Percentiles rank a stretch among this genome's conserved stretches.
Conservation (phyloP, 2,888 invertebrate species). For the Heteromyza rotundicornis region DNA sequence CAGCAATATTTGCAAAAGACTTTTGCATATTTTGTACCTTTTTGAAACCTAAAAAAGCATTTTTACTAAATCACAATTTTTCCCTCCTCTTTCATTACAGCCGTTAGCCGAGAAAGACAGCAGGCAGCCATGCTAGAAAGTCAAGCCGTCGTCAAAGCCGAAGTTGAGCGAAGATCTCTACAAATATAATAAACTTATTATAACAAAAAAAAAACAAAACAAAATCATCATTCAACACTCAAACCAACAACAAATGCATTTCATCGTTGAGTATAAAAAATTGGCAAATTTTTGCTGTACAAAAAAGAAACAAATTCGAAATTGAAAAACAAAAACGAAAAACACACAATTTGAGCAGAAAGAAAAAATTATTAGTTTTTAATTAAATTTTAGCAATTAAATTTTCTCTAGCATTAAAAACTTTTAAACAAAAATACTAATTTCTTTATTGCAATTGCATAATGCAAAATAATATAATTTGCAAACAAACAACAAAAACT, state of each 20-base stretch:
- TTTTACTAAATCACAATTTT: slow-evolving; percentile 32
- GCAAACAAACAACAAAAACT: slow-evolving; percentile 37
- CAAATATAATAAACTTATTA: slow-evolving; percentile 38
- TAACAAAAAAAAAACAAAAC: slow-evolving; percentile 16
- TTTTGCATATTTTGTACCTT: too few relatives aligned
- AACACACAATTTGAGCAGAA: neutral
- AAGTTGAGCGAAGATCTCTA: slow-evolving; percentile 44
- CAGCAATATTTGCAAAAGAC: too few relatives aligned
- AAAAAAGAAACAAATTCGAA: slow-evolving; percentile 24
- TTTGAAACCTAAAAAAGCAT: neutral
- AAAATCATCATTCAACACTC: slow-evolving; percentile 30
- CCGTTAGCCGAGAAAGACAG: slow-evolving; percentile 43
- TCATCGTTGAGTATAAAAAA: slow-evolving; percentile 15
- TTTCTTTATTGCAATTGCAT: slow-evolving; percentile 13
- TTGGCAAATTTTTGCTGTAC: too few relatives aligned
- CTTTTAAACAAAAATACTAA: too few relatives aligned
- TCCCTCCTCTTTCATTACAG: slow-evolving; percentile 42
- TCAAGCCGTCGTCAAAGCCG: neutral
- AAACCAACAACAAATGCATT: slow-evolving; percentile 38
- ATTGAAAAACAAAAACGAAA: neutral
- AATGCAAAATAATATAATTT: slow-evolving; percentile 15
- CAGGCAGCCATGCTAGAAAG: slow-evolving; percentile 16
- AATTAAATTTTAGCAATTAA: slow-evolving; percentile 5
- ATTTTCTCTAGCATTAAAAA: slow-evolving; percentile 1
- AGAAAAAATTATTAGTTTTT: neutral